Evolutionary conservation across 2,888 invertebrate species (phyloP).

Genomic region (Cephus runcator): DNA sequence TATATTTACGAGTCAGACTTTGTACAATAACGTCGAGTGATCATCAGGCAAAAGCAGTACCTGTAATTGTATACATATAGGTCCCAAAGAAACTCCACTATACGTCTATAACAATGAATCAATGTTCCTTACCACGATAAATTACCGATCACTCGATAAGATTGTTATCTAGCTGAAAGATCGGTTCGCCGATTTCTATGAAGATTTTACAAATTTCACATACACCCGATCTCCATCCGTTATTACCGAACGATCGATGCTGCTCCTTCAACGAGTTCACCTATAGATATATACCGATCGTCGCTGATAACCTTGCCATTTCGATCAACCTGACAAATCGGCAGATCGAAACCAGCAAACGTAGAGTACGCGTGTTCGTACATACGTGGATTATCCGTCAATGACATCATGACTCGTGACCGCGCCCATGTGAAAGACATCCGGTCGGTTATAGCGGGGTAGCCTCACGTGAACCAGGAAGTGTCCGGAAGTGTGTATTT

Average conservation of each 20-base stretch:
- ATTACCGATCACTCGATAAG: not conserved
- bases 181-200: not conserved
- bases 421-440: constrained; percentile 20
- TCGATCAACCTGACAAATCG: constrained; percentile 6
- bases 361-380: not conserved
- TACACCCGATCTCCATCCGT: not conserved
- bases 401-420: constrained; percentile 23
- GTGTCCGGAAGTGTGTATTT: constrained; percentile 6
- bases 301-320: constrained; percentile 14
- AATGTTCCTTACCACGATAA: not conserved
- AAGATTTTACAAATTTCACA: not conserved
- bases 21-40: not conserved
- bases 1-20: not conserved
- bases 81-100: not conserved
- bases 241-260: not conserved
- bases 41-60: not conserved
- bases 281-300: not conserved
- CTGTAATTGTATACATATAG: not conserved
- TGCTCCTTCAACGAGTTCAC: not conserved
- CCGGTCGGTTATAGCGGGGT: constrained; percentile 10
- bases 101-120: not conserved
- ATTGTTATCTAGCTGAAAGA: not conserved
- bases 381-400: constrained; percentile 22
- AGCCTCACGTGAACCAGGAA: not conserved
- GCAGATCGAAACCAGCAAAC: not conserved